These are phyloP conservation scores for Hemiscyllium ocellatum DNA, from an alignment of 2,113 vertebrate genomes.

Conservation along the genomic window DNA sequence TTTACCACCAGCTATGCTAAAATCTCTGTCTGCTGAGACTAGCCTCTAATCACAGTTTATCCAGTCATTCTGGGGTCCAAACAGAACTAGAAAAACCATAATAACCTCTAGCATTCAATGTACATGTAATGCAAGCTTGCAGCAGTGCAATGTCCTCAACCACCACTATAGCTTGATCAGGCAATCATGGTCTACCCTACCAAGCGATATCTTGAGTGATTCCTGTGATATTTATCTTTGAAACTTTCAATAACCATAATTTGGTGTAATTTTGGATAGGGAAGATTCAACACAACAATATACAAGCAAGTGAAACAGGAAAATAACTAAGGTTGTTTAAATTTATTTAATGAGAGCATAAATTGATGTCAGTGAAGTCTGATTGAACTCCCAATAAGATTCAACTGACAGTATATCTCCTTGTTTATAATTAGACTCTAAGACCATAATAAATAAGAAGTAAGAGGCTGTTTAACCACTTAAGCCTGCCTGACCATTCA, in stretches of 20 bases:
- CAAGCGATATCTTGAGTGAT: neutral
- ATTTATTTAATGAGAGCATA: neutral
- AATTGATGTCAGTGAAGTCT: neutral
- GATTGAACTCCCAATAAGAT: neutral
- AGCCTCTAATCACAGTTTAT: neutral
- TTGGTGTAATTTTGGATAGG: neutral
- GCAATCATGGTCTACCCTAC: neutral
- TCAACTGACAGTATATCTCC: neutral
- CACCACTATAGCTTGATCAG: neutral
- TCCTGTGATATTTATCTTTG: neutral
- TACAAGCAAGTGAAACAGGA: neutral
- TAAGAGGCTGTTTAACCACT: too few relatives aligned
- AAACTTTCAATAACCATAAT: neutral
- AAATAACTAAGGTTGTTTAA: neutral
- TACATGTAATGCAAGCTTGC: neutral
- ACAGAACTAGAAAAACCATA: neutral
- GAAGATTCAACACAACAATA: neutral
- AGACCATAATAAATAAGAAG: too few relatives aligned
- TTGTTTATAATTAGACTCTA: neutral
- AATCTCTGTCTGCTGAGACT: conserved; percentile 25
- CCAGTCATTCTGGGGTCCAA: conserved; percentile 13
- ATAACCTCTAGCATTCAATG: conserved; percentile 15
- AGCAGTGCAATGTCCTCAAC: neutral
- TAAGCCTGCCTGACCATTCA: too few relatives aligned
- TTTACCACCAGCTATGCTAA: conserved; percentile 23